phyloP scores from a whole-genome alignment of 1,140 invertebrate genomes.

The Mercenaria mercenaria region DNA sequence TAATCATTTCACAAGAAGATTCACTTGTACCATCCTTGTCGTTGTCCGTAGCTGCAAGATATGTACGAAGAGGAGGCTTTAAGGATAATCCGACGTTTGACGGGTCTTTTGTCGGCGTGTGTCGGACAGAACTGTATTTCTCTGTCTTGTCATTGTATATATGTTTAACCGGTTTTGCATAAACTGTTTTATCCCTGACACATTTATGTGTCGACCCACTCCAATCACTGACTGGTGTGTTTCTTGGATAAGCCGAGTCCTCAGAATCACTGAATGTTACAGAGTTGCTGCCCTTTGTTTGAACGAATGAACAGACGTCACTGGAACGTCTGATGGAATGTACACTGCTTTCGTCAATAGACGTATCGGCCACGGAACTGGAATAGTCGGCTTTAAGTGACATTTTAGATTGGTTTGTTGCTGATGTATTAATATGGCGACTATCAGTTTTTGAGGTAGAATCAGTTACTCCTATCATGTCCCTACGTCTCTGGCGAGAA shows the following conservation, averaged over 20 bases:
- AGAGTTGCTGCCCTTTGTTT: background rate
- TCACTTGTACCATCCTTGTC: conserved; percentile 55
- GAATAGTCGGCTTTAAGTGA: background rate
- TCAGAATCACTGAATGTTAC: conserved; percentile 44
- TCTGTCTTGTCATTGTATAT: background rate
- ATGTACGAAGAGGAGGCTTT: conserved; percentile 11
- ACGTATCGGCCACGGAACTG: background rate
- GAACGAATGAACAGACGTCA: background rate
- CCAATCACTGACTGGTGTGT: conserved; percentile 49
- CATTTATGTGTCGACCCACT: background rate
- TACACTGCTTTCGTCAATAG: background rate
- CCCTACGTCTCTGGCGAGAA: conserved; percentile 4
- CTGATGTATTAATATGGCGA: background rate
- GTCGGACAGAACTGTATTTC: background rate
- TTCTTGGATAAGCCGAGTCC: conserved; percentile 47
- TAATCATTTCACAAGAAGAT: conserved; percentile 65
- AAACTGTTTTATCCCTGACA: background rate
- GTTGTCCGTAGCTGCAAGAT: conserved; percentile 32
- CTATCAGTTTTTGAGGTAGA: conserved; percentile 29
- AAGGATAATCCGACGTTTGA: background rate
- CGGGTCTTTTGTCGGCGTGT: background rate
- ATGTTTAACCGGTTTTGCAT: background rate
- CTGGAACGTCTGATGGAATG: background rate
- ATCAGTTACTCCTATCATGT: conserved; percentile 19
- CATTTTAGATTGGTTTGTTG: background rate